Evolutionary conservation across 2,888 invertebrate genomes (phyloP).

Genomic region (Spialia ferax): DNA sequence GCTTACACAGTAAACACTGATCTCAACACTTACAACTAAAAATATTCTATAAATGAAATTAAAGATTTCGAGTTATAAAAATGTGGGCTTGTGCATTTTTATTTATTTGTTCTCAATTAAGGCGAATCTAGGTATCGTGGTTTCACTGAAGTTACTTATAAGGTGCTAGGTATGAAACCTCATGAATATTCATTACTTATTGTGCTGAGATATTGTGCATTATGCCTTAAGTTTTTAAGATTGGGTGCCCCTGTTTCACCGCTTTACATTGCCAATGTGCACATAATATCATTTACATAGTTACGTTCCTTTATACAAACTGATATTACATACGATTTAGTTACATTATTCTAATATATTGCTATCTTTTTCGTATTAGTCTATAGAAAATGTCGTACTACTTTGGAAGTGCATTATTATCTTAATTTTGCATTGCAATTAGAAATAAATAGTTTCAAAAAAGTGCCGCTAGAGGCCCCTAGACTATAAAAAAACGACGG

Average conservation of each 20-base stretch:
- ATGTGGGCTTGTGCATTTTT: constrained; percentile 78
- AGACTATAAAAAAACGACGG: constrained; percentile 32
- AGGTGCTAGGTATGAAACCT: constrained; percentile 63
- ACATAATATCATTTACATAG: constrained; percentile 72
- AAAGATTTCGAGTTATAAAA: constrained; percentile 75
- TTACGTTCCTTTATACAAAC: constrained; percentile 82
- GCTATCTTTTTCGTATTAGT: constrained; percentile 86
- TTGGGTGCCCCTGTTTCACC: constrained; percentile 76
- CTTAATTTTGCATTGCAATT: constrained; percentile 46
- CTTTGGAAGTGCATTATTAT: constrained; percentile 62
- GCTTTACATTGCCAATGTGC: constrained; percentile 76
- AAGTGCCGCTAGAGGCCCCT: constrained; percentile 38
- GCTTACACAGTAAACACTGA: constrained; percentile 91
- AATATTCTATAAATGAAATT: constrained; percentile 87
- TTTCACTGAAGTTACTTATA: constrained; percentile 70
- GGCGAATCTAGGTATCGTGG: constrained; percentile 72
- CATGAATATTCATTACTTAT: constrained; percentile 68
- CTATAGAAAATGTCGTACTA: constrained; percentile 81
- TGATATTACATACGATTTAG: constrained; percentile 77
- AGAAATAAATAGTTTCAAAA: constrained; percentile 46
- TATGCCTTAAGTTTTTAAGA: constrained; percentile 72
- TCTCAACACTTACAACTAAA: constrained; percentile 90
- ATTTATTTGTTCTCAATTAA: constrained; percentile 56
- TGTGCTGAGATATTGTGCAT: constrained; percentile 83
- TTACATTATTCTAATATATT: constrained; percentile 85